Base-by-base conservation (phyloP, 2,113 vertebrate species). In the Tricholaema leucomelas region DNA sequence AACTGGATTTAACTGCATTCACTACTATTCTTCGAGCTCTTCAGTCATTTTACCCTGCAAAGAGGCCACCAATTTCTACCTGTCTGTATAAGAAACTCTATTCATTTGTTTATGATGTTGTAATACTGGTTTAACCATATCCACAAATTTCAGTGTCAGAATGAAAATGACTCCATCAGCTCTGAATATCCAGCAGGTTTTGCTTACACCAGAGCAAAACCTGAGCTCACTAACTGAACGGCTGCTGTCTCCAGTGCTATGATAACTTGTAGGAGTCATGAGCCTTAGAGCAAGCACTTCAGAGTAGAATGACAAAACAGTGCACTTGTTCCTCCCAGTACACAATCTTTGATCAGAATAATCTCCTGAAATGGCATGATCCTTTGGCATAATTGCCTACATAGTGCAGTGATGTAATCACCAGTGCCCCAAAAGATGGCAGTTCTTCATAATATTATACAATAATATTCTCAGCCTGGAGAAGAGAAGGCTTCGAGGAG, bases 271-370 rank as follows among this genome's bases (percentile, higher is more conserved):
- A 78, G 61, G 65, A 70, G 70, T 61, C 46, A 33, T 9, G 13
- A 73, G 16, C 46, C 40, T 85, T 35, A 52, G 59, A 80, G 33
- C 28, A 76, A 86, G 30, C 85, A 25, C 16, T 54, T 28, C 9
- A 14, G 21, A 56, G 21, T 1, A 69, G 59, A 83, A 76, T 0
- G 0, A 65, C 66, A 46, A 44, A 52, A 6, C 14, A 24, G 10
- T 15, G n/a, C 42, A 66, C 12, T 59, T 59, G 12, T 48, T 25
- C 59, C 58, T 46, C 40, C 20, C 31, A 24, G 24, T 50, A n/a
- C 4, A 16, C 58, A 61, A 15, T 5, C 46, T 54, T 33, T 46
- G 14, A 36, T 66, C 15, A 79, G 36, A 75, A 59, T 74, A 55
- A 36, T 58, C n/a, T 63, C 31, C 33, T 58, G 3, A 74, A 81